These are phyloP conservation scores for Sminthopsis crassicaudata DNA, from an alignment of 2,113 vertebrate species.

Conservation along the genomic window DNA sequence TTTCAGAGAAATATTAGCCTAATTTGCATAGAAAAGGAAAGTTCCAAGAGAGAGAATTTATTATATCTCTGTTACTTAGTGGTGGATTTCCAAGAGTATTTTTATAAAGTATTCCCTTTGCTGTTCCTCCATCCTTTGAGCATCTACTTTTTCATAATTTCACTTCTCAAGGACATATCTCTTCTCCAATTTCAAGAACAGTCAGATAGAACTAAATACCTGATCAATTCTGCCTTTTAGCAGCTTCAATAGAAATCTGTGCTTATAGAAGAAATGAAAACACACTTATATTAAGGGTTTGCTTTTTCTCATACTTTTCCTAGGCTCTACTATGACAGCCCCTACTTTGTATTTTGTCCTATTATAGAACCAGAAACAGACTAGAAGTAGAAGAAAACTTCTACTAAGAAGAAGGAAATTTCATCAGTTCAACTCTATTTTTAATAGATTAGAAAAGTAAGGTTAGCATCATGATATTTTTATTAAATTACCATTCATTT, in stretches of 20 bases:
- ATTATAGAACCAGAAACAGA: neutral
- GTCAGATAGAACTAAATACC: conserved; percentile 11
- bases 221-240: conserved; percentile 18
- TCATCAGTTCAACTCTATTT: neutral
- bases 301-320: neutral
- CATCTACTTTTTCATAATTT: neutral
- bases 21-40: neutral
- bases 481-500: neutral
- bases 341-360: neutral
- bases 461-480: neutral
- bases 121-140: neutral
- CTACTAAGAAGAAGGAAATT: neutral
- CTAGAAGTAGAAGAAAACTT: neutral
- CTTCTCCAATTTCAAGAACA: neutral
- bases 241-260: neutral
- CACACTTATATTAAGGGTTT: neutral
- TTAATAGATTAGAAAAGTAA: neutral
- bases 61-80: neutral
- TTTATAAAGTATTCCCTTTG: neutral
- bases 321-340: neutral
- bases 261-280: neutral
- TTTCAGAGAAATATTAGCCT: neutral
- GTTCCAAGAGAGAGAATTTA: neutral
- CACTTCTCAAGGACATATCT: neutral
- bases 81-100: neutral